phyloP scores from a whole-genome alignment of 2,888 invertebrate species.

The Idaea biselata region DNA sequence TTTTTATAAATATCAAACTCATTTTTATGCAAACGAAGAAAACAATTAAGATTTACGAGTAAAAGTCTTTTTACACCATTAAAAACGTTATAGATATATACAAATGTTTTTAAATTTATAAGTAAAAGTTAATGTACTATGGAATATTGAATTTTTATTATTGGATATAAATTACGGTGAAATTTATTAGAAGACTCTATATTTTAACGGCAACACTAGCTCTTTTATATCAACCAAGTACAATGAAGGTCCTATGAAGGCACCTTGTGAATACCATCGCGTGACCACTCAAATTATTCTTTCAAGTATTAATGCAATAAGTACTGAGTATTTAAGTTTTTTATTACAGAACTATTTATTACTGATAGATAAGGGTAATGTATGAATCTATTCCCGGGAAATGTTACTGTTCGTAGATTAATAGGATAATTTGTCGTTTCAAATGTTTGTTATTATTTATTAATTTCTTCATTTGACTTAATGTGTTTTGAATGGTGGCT shows the following conservation, averaged over 20 bases:
- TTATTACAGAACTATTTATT: background rate
- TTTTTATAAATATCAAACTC: background rate
- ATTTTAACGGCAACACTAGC: background rate
- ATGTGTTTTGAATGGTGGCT: background rate
- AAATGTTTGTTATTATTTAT: background rate
- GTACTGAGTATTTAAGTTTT: background rate
- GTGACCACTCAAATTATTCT: background rate
- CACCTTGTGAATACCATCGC: background rate
- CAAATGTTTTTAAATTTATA: background rate
- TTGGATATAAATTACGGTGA: background rate
- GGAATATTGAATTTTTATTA: background rate
- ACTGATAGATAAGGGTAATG: background rate
- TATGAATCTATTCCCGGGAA: background rate
- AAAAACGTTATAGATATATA: background rate
- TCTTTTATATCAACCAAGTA: background rate
- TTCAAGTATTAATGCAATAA: background rate
- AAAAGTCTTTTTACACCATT: background rate
- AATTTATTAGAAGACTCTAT: background rate
- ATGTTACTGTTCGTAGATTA: background rate
- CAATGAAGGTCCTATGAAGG: background rate
- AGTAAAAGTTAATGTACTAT: background rate
- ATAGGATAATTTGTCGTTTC: background rate
- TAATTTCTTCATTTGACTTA: background rate
- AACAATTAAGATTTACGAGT: background rate
- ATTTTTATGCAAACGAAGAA: background rate